Conservation (phyloP, 2,113 vertebrate species). For the Piaya cayana region DNA sequence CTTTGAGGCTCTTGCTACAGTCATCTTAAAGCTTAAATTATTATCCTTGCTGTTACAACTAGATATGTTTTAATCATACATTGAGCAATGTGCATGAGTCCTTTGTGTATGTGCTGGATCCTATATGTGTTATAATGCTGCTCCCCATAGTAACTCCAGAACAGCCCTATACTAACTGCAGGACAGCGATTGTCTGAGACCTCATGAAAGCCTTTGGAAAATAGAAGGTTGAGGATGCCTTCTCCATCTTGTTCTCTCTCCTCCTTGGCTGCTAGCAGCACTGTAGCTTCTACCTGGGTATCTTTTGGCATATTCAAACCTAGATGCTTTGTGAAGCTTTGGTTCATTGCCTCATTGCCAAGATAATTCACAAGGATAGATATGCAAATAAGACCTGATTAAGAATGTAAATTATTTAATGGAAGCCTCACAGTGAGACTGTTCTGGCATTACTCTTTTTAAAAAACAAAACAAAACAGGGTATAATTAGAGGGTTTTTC, state of each 20-base stretch:
- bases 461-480: background rate
- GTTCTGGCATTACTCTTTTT: background rate
- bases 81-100: background rate
- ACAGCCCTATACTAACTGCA: background rate
- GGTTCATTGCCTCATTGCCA: background rate
- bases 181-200: background rate
- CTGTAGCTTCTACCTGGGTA: background rate
- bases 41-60: background rate
- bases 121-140: background rate
- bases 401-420: background rate
- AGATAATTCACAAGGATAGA: background rate
- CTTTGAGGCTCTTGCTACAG: slow-evolving; percentile 12
- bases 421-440: background rate
- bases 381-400: background rate
- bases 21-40: slow-evolving; percentile 19
- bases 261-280: background rate
- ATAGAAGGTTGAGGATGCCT: background rate
- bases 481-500: background rate
- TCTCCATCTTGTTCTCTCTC: background rate
- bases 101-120: background rate
- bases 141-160: background rate
- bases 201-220: background rate
- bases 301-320: background rate
- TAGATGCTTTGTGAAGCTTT: background rate
- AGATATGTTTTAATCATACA: background rate